A percentile compares a stretch with the other conserved stretches of the same genome.
These are phyloP conservation scores for Perdix hodgsoniae DNA, from an alignment of 2,797 vertebrate genomes.

Conservation along the genomic window DNA sequence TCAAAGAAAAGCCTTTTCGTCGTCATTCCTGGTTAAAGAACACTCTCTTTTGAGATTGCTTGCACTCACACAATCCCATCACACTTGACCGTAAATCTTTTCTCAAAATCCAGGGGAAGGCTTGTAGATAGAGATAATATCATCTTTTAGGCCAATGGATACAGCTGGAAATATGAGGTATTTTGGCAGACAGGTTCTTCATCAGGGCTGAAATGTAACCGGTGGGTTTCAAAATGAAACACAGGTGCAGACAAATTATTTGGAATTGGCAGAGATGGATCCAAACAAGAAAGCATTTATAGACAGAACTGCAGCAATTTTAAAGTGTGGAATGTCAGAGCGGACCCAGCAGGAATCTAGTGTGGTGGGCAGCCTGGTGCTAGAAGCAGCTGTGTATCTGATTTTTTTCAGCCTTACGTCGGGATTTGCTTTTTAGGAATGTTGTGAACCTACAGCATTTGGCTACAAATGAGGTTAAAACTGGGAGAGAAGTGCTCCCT, in stretches of 20 bases:
- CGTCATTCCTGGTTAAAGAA: neutral
- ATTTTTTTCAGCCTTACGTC: neutral
- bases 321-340: neutral
- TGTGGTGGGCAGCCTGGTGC: neutral
- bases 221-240: constrained; percentile 3
- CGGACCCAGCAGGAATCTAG: neutral
- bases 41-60: neutral
- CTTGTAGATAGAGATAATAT: neutral
- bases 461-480: neutral
- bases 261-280: neutral
- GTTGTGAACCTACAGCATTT: neutral
- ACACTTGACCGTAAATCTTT: neutral
- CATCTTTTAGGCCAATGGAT: neutral
- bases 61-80: neutral
- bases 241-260: neutral
- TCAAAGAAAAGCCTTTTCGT: neutral
- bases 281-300: neutral
- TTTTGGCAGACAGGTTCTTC: neutral
- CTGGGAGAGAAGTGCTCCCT: accelerated
- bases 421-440: neutral
- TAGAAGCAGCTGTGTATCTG: neutral
- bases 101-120: neutral
- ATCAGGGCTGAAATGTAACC: neutral
- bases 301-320: neutral
- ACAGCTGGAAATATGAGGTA: neutral